Percentiles rank a stretch among this genome's conserved stretches.
phyloP scores from a whole-genome alignment of 2,888 invertebrate genomes.

The Stomorhina lunata region DNA sequence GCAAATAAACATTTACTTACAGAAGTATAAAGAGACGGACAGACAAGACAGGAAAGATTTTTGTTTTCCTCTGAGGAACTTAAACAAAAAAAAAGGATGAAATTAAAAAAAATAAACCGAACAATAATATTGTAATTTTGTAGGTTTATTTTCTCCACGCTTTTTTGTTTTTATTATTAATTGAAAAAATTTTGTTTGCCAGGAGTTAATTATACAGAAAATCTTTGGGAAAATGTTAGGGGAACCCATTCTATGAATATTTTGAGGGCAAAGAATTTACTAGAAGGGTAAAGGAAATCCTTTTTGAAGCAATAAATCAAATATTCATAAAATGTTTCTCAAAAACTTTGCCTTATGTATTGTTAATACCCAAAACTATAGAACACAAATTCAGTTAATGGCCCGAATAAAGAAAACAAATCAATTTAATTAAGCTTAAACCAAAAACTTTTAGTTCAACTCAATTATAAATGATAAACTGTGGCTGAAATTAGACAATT shows the following conservation, averaged over 20 bases:
- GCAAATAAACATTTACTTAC: neutral
- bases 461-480: too few species aligned
- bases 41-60: neutral
- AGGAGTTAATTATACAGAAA: conserved; percentile 25
- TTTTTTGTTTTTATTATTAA: conserved; percentile 17
- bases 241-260: too few species aligned
- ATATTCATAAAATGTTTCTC: conserved; percentile 7
- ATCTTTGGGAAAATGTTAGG: too few species aligned
- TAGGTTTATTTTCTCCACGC: neutral
- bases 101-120: neutral
- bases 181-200: neutral
- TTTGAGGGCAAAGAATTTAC: too few species aligned
- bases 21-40: too few species aligned
- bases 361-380: too few species aligned
- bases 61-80: neutral
- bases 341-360: too few species aligned
- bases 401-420: too few species aligned
- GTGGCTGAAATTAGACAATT: too few species aligned
- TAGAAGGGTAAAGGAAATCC: neutral
- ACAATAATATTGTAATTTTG: conserved; percentile 30
- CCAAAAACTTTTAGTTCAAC: too few species aligned
- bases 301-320: conserved; percentile 12
- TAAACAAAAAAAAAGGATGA: neutral
- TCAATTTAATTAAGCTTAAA: too few species aligned
- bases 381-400: too few species aligned